A percentile compares a stretch with the other conserved stretches of the same genome.
These are phyloP conservation scores for Zaprionus nigranus DNA, from an alignment of 1,140 invertebrate species.

Conservation along the genomic window DNA sequence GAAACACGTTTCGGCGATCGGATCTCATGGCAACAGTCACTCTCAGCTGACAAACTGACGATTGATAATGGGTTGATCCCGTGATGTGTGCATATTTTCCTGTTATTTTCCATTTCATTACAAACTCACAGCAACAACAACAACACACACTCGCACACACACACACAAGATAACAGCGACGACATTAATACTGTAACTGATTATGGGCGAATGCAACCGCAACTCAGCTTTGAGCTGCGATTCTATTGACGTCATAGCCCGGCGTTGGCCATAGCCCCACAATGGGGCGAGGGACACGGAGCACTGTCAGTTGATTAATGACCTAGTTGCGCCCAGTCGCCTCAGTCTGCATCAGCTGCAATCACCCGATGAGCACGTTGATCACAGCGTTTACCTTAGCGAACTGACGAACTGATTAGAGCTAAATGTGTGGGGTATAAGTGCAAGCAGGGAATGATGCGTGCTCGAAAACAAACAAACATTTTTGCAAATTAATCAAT, in stretches of 20 bases:
- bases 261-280: constrained; percentile 50
- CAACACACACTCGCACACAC: constrained; percentile 4
- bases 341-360: constrained; percentile 33
- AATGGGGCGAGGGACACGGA: constrained; percentile 4
- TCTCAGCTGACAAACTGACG: constrained; percentile 17
- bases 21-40: background rate
- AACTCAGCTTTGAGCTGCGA: constrained; percentile 18
- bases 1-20: background rate
- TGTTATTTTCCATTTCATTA: constrained; percentile 82
- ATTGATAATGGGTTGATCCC: constrained; percentile 45
- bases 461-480: background rate
- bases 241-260: constrained; percentile 61
- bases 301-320: constrained; percentile 40
- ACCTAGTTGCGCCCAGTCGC: constrained; percentile 56
- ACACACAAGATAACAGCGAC: constrained; percentile 33
- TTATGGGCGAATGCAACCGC: constrained; percentile 52
- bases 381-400: constrained; percentile 2
- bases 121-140: constrained; percentile 49
- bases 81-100: constrained; percentile 36
- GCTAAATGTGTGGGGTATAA: background rate
- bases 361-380: constrained; percentile 11
- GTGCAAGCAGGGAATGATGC: too few relatives aligned
- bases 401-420: background rate
- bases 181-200: constrained; percentile 32
- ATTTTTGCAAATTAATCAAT: background rate